Evolutionary conservation across 2,113 vertebrate genomes (phyloP).

Genomic region (Cygnus buccinator): DNA sequence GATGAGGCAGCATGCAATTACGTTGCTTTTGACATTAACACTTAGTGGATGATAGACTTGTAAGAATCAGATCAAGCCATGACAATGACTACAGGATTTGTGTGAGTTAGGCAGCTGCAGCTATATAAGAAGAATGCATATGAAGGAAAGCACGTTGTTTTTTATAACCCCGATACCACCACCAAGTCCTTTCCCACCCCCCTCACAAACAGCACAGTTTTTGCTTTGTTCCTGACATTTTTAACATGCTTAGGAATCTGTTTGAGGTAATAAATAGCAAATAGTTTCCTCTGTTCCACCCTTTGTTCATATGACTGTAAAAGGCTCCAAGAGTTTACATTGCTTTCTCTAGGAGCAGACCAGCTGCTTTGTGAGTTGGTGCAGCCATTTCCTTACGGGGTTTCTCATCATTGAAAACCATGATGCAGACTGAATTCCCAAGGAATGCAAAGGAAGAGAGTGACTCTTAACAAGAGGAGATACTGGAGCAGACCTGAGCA

Average conservation of each 20-base stretch:
- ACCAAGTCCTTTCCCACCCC: not conserved
- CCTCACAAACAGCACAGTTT: not conserved
- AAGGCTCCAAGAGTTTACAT: not conserved
- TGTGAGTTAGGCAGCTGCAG: not conserved
- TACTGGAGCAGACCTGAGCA: not conserved
- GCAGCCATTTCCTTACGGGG: accelerated
- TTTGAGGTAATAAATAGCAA: not conserved
- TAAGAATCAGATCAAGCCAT: not conserved
- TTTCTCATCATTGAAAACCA: not conserved
- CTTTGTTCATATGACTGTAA: not conserved
- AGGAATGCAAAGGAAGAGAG: not conserved
- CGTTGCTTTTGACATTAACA: not conserved
- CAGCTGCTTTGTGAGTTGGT: not conserved
- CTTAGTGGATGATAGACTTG: not conserved
- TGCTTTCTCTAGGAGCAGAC: not conserved
- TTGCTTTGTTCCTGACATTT: not conserved
- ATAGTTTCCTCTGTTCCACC: not conserved
- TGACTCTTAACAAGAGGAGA: not conserved
- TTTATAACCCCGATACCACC: not conserved
- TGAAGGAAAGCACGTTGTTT: not conserved
- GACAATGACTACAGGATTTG: not conserved
- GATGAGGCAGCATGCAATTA: not conserved
- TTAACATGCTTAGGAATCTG: not conserved
- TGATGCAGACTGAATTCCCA: not conserved
- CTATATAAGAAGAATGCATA: not conserved